Percentiles rank a stretch among this genome's conserved stretches.
Conservation (phyloP, 1,140 invertebrate genomes). For the Euwallacea similis region DNA sequence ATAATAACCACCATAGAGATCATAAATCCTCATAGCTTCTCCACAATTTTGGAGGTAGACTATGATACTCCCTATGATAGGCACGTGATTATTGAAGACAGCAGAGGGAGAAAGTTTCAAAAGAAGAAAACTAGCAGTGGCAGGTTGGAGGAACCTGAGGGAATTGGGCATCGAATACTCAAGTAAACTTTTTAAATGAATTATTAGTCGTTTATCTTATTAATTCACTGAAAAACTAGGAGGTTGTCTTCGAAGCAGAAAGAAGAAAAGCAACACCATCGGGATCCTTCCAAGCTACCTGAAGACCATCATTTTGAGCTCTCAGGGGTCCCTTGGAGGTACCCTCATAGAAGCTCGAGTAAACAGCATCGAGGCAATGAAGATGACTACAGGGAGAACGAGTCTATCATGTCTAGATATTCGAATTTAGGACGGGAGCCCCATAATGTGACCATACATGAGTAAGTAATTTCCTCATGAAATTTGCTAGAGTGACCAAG, state of each 20-base stretch:
- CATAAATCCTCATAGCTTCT: constrained; percentile 87
- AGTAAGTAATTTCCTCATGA: constrained; percentile 9
- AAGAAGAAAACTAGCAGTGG: constrained; percentile 62
- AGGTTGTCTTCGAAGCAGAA: constrained; percentile 30
- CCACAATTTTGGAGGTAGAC: constrained; percentile 89
- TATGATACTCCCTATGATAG: constrained; percentile 92
- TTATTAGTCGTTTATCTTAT: not conserved
- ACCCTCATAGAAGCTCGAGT: constrained; percentile 5
- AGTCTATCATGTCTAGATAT: constrained; percentile 23
- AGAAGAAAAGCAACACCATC: constrained; percentile 20
- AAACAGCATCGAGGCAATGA: not conserved
- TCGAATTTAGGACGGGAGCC: constrained; percentile 8
- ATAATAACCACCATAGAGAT: constrained; percentile 80
- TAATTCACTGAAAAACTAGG: not conserved
- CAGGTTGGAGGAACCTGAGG: constrained; percentile 64
- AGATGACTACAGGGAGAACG: constrained; percentile 6
- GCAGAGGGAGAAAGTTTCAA: constrained; percentile 71
- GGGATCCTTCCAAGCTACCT: constrained; percentile 9
- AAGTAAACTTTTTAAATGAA: constrained; percentile 51
- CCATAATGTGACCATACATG: constrained; percentile 14
- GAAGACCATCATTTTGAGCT: constrained; percentile 20
- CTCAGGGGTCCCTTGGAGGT: constrained; percentile 17
- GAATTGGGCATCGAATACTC: constrained; percentile 62
- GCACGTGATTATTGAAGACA: constrained; percentile 89
- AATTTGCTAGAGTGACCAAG: not conserved